Conservation (phyloP, 2,888 invertebrate species). For the Alviniconcha strummeri region DNA sequence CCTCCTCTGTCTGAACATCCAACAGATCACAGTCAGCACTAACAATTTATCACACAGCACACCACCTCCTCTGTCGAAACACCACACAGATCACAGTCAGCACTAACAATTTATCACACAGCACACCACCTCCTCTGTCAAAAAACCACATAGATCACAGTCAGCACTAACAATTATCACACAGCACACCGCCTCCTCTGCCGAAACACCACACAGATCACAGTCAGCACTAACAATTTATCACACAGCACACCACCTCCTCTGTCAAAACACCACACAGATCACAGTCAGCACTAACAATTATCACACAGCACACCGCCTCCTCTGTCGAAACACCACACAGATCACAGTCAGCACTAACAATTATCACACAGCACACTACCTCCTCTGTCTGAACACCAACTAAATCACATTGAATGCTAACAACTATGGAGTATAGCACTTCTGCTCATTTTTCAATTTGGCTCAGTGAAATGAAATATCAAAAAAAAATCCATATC, state of each 20-base stretch:
- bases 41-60: too few relatives aligned
- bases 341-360: neutral
- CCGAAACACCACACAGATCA: neutral
- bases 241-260: too few relatives aligned
- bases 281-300: too few relatives aligned
- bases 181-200: neutral
- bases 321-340: neutral
- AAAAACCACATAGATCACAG: neutral
- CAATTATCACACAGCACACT: neutral
- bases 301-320: slow-evolving; percentile 20
- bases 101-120: neutral
- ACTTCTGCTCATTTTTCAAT: too few relatives aligned
- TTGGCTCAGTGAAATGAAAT: too few relatives aligned
- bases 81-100: neutral
- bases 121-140: too few relatives aligned
- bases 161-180: too few relatives aligned
- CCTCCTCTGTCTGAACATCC: slow-evolving; percentile 82
- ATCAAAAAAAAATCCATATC: too few relatives aligned
- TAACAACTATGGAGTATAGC: neutral
- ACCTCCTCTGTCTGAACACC: neutral
- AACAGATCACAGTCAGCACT: too few relatives aligned
- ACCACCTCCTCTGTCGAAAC: neutral
- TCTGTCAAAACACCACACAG: neutral
- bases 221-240: neutral
- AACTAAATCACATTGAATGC: neutral